Base-by-base conservation (phyloP, 1,140 invertebrate genomes). In the Probaryconus sp. region DNA sequence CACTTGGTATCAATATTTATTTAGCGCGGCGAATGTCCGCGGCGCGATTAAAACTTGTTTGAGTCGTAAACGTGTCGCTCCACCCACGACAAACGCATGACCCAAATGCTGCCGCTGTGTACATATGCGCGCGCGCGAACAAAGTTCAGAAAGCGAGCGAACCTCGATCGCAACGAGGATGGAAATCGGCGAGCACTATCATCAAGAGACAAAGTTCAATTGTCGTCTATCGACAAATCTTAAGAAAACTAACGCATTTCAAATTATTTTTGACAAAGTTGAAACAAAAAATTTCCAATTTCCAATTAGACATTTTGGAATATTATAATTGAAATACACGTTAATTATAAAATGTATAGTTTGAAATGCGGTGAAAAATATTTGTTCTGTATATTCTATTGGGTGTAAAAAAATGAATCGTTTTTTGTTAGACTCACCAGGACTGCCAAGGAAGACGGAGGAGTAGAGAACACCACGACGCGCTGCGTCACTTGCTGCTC, bases 371-470 rank as follows among this genome's bases (percentile, higher is more conserved):
- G n/a, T n/a, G n/a, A n/a, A n/a, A n/a, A n/a, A n/a, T n/a, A n/a
- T n/a, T n/a, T n/a, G n/a, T n/a, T n/a, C n/a, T n/a, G n/a, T n/a
- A n/a, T n/a, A n/a, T n/a, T n/a, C n/a, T n/a, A n/a, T n/a, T n/a
- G n/a, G n/a, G n/a, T n/a, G n/a, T n/a, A n/a, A n/a, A n/a, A n/a
- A n/a, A n/a, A n/a, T n/a, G n/a, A n/a, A n/a, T n/a, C n/a, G n/a
- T n/a, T n/a, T n/a, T n/a, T n/a, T 53, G 35, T 51, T 61, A 51
- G 28, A 93, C 90, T 95, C 91, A 91, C 94, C 94, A 81, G 94
- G 94, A 90, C 94, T 95, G 86, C 94, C 94, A 85, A 95, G 92
- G 91, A 95, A 95, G 87, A 95, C 94, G 84, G 94, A 95, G 85
- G 94, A 95, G 89, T 95, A 95, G 72, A 95, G 88, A 70, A 92